Conservation (phyloP, 2,888 invertebrate species). For the Protodeltote pygarga region DNA sequence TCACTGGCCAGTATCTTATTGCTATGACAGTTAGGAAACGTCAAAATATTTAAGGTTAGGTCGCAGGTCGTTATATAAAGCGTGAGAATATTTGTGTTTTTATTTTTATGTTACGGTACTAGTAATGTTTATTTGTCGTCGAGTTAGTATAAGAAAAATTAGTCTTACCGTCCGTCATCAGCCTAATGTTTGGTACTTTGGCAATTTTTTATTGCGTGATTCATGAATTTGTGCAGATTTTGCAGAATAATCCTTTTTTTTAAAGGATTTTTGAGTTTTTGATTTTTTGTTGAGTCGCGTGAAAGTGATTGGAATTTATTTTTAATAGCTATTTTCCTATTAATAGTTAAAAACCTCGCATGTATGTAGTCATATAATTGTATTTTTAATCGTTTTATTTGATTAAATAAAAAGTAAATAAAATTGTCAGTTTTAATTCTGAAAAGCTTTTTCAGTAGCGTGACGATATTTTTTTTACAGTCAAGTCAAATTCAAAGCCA, state of each 20-base stretch:
- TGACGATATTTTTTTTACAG: no score
- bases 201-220: neutral
- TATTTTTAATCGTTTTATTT: no score
- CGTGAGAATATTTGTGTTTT: conserved; percentile 73
- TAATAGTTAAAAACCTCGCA: no score
- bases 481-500: no score
- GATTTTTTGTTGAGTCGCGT: no score
- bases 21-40: conserved; percentile 77
- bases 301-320: no score
- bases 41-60: conserved; percentile 73
- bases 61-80: conserved; percentile 74
- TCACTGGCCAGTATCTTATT: conserved; percentile 63
- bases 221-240: neutral
- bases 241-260: conserved; percentile 10
- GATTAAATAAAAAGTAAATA: no score
- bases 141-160: conserved; percentile 18
- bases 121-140: conserved; percentile 20
- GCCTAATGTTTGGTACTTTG: conserved; percentile 1
- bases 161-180: conserved; percentile 33
- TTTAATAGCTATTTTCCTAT: no score
- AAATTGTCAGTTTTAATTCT: no score
- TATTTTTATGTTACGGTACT: conserved; percentile 49
- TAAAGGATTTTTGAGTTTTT: neutral
- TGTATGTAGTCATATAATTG: no score
- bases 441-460: no score